Percentiles rank a stretch among this genome's conserved stretches.
Conservation (phyloP, 2,888 invertebrate species). For the Carpatolechia fugitivella region DNA sequence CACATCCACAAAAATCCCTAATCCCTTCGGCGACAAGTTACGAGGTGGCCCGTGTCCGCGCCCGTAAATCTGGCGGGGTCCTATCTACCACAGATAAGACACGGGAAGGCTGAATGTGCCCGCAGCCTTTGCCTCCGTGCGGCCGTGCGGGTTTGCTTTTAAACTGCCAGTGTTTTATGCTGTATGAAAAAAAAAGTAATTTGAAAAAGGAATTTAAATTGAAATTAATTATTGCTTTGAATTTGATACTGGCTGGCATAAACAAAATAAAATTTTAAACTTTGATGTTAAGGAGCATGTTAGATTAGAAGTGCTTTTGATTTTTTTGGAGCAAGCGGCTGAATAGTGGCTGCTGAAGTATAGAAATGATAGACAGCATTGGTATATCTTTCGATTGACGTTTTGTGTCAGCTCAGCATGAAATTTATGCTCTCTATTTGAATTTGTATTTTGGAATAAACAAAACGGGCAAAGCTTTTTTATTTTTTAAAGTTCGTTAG, state of each 20-base stretch:
- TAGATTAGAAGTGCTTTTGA: too few species aligned
- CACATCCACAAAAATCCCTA: conserved; percentile 16
- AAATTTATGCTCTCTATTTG: too few species aligned
- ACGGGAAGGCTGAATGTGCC: conserved; percentile 18
- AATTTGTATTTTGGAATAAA: too few species aligned
- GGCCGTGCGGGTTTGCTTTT: conserved; percentile 4
- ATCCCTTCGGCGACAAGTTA: conserved; percentile 28
- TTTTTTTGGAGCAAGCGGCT: too few species aligned
- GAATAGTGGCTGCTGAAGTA: too few species aligned
- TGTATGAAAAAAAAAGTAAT: neutral
- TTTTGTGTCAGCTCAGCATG: too few species aligned
- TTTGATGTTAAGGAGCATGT: too few species aligned
- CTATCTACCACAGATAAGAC: conserved; percentile 33
- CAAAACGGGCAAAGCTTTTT: too few species aligned
- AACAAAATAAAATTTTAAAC: too few species aligned
- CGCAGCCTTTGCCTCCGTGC: conserved; percentile 4
- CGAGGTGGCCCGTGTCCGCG: conserved; percentile 30
- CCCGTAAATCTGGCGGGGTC: conserved; percentile 33
- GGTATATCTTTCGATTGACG: too few species aligned
- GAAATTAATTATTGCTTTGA: neutral
- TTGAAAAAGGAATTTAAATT: neutral
- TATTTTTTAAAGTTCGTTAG: too few species aligned
- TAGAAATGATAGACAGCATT: too few species aligned
- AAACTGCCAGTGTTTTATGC: conserved; percentile 1
- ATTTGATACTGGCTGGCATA: neutral